Base-by-base conservation (phyloP, 1,140 invertebrate species). In the Drosophila sulfurigaster region DNA sequence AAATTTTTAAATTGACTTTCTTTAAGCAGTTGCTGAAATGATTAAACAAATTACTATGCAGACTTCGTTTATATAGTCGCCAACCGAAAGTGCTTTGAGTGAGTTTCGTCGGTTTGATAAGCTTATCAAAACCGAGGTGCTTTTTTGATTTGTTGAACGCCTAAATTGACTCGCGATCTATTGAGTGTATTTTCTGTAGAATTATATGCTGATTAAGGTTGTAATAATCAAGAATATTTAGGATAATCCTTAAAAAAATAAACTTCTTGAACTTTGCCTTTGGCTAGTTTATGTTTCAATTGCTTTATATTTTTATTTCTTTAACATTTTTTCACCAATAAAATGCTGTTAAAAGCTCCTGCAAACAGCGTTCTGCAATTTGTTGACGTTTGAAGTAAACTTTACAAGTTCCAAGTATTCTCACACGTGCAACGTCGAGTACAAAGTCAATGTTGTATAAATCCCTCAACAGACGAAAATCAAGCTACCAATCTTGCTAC, bases 31-130 rank as follows among this genome's bases (percentile, higher is more conserved):
- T 54, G 16, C 28, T 57, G 45, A 63, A 60, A 35, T 35, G 28
- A 46, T 56, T 67, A 41, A 32, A 10, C 8, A 10, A 54, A 32
- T 68, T 56, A 52, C 46, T 32, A 20, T 35, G 60, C 28, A 5
- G 15, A 57, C 75, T 73, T 73, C 64, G 71, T 79, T 87, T 85
- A 73, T 86, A 86, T 86, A 86, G 75, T 51, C 51, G 25, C 38
- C 15, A 28, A 8, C 10, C 52, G 45, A 62, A 51, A n/a, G n/a
- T 11, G 3, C 8, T 49, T 52, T 75, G 49, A 82, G 75, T 75
- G 65, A 70, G 3, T 64, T 43, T 8, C 46, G 56, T 38, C 25
- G 68, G 43, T 43, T 16, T 45, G 49, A 8, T 58, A 54, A 86
- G 76, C 82, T 86, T 35, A 86, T 87, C 82, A 16, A 8, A 25